Base-by-base conservation (phyloP, 2,797 vertebrate species). In the Helostoma temminkii region DNA sequence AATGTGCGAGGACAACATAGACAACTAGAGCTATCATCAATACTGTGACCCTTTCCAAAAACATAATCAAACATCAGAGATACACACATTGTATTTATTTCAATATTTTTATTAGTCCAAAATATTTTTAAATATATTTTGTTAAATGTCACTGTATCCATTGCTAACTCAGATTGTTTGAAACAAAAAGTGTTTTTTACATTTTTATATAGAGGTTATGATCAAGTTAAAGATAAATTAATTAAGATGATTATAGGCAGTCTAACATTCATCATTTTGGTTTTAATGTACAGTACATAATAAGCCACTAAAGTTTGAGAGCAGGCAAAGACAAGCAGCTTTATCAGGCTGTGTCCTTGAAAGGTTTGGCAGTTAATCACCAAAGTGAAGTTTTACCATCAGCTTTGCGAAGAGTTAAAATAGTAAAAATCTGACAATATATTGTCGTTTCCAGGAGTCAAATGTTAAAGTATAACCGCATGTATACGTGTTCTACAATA, bases 401-500 rank as follows among this genome's bases (percentile, higher is more conserved):
- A 7, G 3, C 36, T 32, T 37, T 47, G 7, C 26, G 21, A 14
- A 19, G 4, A 42, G 26, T 8, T 25, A 9, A 25, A 65, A 58
- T 19, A 18, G 8, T 21, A 24, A 10, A 32, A 32, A 2, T 32
- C 9, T 10, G 9, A 32, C 32, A 32, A 32, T 32, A 10, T 9
- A 32, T 32, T 32, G 11, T n/a, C 46, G 15, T 39, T 36, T 54
- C 22, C 50, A 62, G n/a, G 16, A 28, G 19, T 48, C 39, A 34
- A 21, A 36, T 28, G 19, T 43, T 28, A 18, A 18, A n/a, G 34
- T 19, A 19, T 72, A 57, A 32, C 14, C n/a, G 14, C 22, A 45
- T 56, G n/a, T n/a, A n/a, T n/a, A n/a, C n/a, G n/a, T n/a, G n/a
- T 53, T 47, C 16, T n/a, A 36, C 30, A 39, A 52, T 30, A 16